Conservation (phyloP, 2,797 vertebrate genomes). For the Stomatorhinus walkeri region DNA sequence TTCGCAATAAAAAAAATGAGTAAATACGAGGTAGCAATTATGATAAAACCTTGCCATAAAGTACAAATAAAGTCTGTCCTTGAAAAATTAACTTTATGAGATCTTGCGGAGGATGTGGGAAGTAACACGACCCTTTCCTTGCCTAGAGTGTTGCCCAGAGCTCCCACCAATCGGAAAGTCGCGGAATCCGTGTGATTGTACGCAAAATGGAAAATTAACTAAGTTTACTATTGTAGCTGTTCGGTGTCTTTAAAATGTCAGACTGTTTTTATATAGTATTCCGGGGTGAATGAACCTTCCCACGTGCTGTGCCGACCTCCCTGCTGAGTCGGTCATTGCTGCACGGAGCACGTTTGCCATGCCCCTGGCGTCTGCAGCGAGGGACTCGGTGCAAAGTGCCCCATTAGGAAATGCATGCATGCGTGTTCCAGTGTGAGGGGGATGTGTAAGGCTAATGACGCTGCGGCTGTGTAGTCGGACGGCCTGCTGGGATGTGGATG, state of each 20-base stretch:
- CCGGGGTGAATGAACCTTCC: not conserved
- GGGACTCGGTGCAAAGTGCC: not conserved
- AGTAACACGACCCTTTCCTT: not conserved
- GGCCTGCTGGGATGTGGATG: not conserved
- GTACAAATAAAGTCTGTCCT: not conserved
- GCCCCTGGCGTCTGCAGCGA: not conserved
- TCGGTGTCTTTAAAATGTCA: not conserved
- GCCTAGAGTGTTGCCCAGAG: not conserved
- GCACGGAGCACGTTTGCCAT: not conserved
- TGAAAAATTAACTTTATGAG: slow-evolving; percentile 22
- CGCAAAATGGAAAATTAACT: not conserved
- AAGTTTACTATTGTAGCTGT: not conserved
- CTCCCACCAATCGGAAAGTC: not conserved
- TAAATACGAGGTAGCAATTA: not conserved
- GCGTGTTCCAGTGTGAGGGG: not conserved
- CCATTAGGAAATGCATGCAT: not conserved
- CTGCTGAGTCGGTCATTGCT: not conserved
- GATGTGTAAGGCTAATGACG: not conserved
- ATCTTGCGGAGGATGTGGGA: not conserved
- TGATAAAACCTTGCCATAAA: not conserved
- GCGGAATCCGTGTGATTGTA: not conserved
- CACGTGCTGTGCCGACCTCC: not conserved
- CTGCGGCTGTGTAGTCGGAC: not conserved
- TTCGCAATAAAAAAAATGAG: not conserved
- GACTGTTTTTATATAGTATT: not conserved